These are phyloP conservation scores for Cariama cristata DNA, from an alignment of 2,113 vertebrate species.

Conservation along the genomic window DNA sequence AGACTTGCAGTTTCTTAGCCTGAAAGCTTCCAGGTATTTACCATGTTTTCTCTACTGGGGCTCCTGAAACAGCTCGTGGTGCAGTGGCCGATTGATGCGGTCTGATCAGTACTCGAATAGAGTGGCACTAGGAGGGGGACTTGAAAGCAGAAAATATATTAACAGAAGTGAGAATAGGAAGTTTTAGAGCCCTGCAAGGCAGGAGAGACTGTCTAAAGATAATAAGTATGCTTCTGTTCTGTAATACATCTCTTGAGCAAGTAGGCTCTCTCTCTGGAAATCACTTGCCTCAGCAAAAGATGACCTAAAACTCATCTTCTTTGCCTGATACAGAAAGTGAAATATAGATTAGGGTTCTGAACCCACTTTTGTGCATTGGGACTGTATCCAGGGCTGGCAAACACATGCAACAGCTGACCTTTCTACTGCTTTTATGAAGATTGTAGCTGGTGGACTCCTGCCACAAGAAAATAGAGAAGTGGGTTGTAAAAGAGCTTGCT, in stretches of 20 bases:
- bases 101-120: background rate
- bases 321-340: background rate
- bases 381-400: background rate
- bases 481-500: slow-evolving; percentile 61
- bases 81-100: rapidly evolving
- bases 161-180: background rate
- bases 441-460: slow-evolving; percentile 42
- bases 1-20: background rate
- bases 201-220: background rate
- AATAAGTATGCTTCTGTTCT: background rate
- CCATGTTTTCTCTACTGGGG: background rate
- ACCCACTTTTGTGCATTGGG: slow-evolving; percentile 15
- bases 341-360: slow-evolving; percentile 27
- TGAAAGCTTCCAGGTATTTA: background rate
- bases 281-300: slow-evolving; percentile 33
- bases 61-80: rapidly evolving
- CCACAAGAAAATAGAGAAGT: slow-evolving; percentile 64
- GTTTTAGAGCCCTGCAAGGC: background rate
- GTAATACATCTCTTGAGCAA: background rate
- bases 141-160: background rate
- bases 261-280: background rate
- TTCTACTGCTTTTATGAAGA: slow-evolving; percentile 8
- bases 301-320: background rate
- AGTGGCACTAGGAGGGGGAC: background rate
- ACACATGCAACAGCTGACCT: slow-evolving; percentile 2